phyloP scores from a whole-genome alignment of 1,140 invertebrate species.

The Mylabris phalerata region DNA sequence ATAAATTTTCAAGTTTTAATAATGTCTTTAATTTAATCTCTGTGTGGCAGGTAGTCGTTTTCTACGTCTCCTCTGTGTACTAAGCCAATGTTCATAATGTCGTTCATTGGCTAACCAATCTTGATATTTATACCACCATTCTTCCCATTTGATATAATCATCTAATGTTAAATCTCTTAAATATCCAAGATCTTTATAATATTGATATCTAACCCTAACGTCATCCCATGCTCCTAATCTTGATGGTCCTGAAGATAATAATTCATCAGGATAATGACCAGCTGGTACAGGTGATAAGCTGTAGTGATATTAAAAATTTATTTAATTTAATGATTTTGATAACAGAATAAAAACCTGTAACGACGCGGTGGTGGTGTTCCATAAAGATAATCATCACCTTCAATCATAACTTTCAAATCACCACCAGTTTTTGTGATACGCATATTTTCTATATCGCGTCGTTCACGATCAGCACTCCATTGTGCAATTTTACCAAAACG shows the following conservation, averaged over 20 bases:
- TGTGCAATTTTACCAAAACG: slow-evolving; percentile 86
- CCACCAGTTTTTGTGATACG: slow-evolving; percentile 70
- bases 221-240: slow-evolving; percentile 77
- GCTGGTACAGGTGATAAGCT: slow-evolving; percentile 61
- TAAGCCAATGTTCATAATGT: slow-evolving; percentile 70
- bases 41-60: slow-evolving; percentile 45
- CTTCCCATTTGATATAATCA: slow-evolving; percentile 87
- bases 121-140: slow-evolving; percentile 91
- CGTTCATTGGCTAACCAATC: slow-evolving; percentile 82
- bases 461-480: slow-evolving; percentile 69
- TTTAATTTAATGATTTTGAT: not conserved
- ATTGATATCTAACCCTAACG: slow-evolving; percentile 73
- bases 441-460: slow-evolving; percentile 74
- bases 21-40: slow-evolving; percentile 38
- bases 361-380: slow-evolving; percentile 42
- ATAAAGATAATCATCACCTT: slow-evolving; percentile 48
- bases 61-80: slow-evolving; percentile 43
- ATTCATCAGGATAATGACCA: slow-evolving; percentile 69
- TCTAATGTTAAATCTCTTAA: slow-evolving; percentile 66
- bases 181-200: slow-evolving; percentile 80
- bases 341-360: slow-evolving; percentile 39
- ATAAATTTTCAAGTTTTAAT: not conserved
- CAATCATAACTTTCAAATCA: slow-evolving; percentile 68
- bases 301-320: slow-evolving; percentile 6
- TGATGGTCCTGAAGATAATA: slow-evolving; percentile 60